Percentiles rank a stretch among this genome's conserved stretches.
phyloP scores from a whole-genome alignment of 2,113 vertebrate species.

The Malurus melanocephalus region DNA sequence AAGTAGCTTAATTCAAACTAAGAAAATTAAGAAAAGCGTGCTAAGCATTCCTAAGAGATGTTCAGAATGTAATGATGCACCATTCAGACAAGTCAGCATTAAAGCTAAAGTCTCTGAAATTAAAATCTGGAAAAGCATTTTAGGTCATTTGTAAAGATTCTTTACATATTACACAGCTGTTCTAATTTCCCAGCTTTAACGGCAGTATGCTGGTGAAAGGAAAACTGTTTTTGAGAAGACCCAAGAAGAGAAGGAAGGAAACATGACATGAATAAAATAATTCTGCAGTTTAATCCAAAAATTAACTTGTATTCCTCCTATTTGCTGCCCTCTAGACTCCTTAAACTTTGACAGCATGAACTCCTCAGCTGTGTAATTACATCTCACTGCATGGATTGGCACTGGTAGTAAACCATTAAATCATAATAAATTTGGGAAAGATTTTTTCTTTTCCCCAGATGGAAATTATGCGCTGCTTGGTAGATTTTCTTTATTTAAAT shows the following conservation, averaged over 20 bases:
- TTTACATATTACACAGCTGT: neutral
- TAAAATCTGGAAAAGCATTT: neutral
- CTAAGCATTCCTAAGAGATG: neutral
- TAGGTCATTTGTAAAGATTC: neutral
- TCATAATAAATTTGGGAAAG: neutral
- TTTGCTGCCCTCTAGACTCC: neutral
- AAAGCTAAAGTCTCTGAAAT: neutral
- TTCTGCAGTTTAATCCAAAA: neutral
- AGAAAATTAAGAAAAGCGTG: neutral
- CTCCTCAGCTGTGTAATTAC: neutral
- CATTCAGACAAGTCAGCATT: neutral
- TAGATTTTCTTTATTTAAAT: neutral
- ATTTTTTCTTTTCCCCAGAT: neutral
- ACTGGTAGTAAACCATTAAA: neutral
- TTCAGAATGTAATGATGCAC: neutral
- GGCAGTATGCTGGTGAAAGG: neutral
- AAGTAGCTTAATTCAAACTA: constrained; percentile 15
- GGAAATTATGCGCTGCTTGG: neutral
- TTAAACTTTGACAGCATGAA: neutral
- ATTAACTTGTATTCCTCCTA: neutral
- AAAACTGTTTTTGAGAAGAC: neutral
- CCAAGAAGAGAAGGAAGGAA: neutral
- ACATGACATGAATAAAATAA: neutral
- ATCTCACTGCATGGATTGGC: neutral
- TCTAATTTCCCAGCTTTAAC: neutral